Conservation (phyloP, 92 coral and sea anemone genomes). For the Blastomussa wellsi region DNA sequence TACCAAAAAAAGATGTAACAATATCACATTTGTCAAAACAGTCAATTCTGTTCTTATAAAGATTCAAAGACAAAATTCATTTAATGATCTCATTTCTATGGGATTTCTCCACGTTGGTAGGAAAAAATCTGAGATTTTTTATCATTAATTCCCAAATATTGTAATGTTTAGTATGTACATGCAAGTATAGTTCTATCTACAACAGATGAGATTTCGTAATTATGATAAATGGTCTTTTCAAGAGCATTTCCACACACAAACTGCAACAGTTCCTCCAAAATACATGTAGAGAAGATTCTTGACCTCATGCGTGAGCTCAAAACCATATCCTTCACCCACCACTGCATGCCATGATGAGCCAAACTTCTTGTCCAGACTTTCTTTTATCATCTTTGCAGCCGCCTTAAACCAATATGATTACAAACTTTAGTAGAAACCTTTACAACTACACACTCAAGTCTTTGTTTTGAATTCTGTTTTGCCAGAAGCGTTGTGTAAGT, state of each 20-base stretch:
- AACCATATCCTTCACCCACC: conserved; percentile 98
- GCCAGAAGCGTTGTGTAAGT: too few species aligned
- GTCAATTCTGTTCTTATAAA: background rate
- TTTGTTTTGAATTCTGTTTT: too few species aligned
- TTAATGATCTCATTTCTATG: background rate
- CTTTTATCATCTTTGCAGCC: conserved; percentile 99
- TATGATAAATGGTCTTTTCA: conserved; percentile 19
- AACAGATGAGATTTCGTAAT: background rate
- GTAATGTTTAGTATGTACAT: background rate
- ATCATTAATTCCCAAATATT: background rate
- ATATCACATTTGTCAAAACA: background rate
- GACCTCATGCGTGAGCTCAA: conserved; percentile 99
- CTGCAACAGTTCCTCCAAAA: conserved; percentile 94
- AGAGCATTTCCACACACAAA: conserved; percentile 97
- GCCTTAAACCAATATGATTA: conserved; percentile 52
- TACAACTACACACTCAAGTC: too few species aligned
- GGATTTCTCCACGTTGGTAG: background rate
- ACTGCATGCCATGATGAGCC: conserved; percentile 99
- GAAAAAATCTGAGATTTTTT: background rate
- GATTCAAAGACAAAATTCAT: background rate
- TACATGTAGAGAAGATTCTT: conserved; percentile 93
- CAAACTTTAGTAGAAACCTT: background rate
- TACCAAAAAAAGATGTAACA: background rate
- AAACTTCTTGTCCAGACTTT: conserved; percentile 96
- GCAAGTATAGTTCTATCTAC: background rate